Evolutionary conservation across 2,888 invertebrate genomes (phyloP).

Genomic region (Eulithis testata): DNA sequence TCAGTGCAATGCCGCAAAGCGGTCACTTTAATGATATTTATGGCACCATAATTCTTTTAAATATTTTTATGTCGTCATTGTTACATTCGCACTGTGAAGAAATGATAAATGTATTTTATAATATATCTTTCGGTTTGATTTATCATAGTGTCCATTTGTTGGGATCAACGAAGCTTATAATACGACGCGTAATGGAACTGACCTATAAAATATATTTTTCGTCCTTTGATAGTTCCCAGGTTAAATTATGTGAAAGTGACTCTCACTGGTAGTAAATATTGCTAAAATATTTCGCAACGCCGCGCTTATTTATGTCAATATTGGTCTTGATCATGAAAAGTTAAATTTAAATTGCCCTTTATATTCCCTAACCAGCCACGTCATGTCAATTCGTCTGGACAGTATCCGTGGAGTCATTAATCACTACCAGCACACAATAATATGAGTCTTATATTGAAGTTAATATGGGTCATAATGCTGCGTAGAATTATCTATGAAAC

Average conservation of each 20-base stretch:
- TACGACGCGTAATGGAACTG: background rate
- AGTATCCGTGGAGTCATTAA: constrained; percentile 67
- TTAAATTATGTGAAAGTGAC: no score
- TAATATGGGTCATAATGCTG: constrained; percentile 35
- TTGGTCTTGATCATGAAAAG: background rate
- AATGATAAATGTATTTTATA: constrained; percentile 44
- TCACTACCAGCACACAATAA: constrained; percentile 47
- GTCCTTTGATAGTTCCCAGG: no score
- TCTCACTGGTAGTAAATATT: no score
- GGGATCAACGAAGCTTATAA: constrained; percentile 14
- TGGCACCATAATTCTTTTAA: constrained; percentile 59
- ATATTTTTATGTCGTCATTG: constrained; percentile 62
- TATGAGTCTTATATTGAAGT: constrained; percentile 41
- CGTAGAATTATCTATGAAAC: constrained; percentile 30
- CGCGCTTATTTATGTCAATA: background rate
- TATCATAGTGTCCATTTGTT: constrained; percentile 18
- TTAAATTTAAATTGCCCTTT: constrained; percentile 23
- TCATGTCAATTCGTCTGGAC: constrained; percentile 71
- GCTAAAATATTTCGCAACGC: no score
- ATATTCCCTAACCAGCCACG: constrained; percentile 52
- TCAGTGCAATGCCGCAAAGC: constrained; percentile 57
- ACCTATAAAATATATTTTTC: background rate
- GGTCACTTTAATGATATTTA: constrained; percentile 72
- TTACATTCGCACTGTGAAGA: constrained; percentile 58
- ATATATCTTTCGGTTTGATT: constrained; percentile 27